Evolutionary conservation across 2,113 vertebrate species (phyloP), one percentile per base, ranked within the genome.

Genomic region (Gorilla gorilla): DNA sequence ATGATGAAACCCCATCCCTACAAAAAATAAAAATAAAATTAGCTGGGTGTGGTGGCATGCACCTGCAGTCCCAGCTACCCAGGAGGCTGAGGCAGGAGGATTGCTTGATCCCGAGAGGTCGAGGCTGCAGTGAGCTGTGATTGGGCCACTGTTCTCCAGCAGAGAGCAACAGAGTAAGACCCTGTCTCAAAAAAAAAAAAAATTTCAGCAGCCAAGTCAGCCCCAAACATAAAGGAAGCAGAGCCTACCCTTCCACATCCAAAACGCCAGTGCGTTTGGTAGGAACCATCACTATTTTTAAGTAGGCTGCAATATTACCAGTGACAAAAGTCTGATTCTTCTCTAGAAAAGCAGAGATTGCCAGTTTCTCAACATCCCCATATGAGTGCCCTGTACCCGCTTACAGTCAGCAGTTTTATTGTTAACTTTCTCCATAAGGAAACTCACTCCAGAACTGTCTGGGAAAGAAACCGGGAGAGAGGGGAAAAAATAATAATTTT

Each of bases 341-440:
- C 93, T 81, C 89, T 94, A 88, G 59, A 85, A 93, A 72, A 96
- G 61, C 86, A 3, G 52, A 79, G 5, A 50, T 55, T 12, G 43
- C 85, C 97, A 52, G 13, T 85, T 59, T 94, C 95, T 94, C 94
- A 64, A 32, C 43, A 13, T 85, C 96, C 90, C 97, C 0, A 0
- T 35, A 5, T 48, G 93, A 96, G 96, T 92, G 92, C 93, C 83
- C 11, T 8, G 72, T 64, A 89, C 89, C 97, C 92, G 64, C 84
- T 40, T 2, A 64, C 64, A 88, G 94, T 98, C 98, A 98, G 98
- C 98, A 90, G 92, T 98, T 99, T 98, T 72, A 89, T 97, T 94
- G 93, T 97, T 97, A 90, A 98, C 96, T 98, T 93, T 97, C 96
- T 97, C 95, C 89, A 96, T 92, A 96, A 98, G 97, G 96, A 98